These are phyloP conservation scores for Ictidomys tridecemlineatus DNA, from an alignment of 2,113 vertebrate genomes.

Conservation along the genomic window DNA sequence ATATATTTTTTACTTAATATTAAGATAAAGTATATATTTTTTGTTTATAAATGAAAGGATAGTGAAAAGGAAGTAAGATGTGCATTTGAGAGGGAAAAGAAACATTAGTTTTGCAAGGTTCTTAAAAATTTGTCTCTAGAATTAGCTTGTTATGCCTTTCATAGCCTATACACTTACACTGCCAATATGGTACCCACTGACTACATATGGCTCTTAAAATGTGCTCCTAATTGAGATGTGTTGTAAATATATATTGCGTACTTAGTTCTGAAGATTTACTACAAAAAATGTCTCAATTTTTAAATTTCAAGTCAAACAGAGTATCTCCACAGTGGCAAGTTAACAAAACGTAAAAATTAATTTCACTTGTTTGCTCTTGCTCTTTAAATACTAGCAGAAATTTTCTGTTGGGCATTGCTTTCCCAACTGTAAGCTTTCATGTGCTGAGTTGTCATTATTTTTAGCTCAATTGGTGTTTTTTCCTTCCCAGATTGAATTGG, in stretches of 20 bases:
- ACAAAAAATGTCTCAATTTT: not conserved
- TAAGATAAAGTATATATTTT: not conserved
- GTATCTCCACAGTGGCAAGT: not conserved
- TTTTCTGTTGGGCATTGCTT: not conserved
- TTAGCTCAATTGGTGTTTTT: not conserved
- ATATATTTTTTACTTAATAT: conserved; percentile 20
- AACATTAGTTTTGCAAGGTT: not conserved
- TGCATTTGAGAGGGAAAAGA: conserved; percentile 30
- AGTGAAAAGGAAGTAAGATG: not conserved
- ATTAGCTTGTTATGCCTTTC: not conserved
- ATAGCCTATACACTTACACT: accelerated
- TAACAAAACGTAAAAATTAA: not conserved
- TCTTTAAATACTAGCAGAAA: not conserved
- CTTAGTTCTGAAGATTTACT: not conserved
- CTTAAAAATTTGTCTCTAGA: not conserved
- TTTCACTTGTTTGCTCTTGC: not conserved
- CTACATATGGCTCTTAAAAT: not conserved
- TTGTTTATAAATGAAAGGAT: not conserved
- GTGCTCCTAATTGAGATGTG: not conserved
- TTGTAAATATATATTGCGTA: accelerated
- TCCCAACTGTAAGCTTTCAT: not conserved
- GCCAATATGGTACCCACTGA: not conserved
- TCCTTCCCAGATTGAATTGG: not conserved
- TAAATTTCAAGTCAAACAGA: not conserved
- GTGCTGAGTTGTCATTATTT: not conserved